phyloP scores from a whole-genome alignment of 2,888 invertebrate species.

The Entomobrya proxima region DNA sequence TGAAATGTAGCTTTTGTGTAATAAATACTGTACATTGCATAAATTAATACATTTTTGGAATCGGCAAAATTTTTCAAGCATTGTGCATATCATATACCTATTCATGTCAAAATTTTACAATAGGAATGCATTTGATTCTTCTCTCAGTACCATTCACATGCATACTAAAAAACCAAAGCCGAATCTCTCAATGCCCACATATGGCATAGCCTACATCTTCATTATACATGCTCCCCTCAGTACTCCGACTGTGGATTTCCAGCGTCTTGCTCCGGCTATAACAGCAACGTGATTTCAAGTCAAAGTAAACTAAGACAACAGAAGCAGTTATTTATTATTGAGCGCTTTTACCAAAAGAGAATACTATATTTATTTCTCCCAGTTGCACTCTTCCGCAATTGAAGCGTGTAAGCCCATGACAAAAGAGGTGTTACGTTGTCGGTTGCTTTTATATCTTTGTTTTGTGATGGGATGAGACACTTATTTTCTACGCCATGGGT shows the following conservation, averaged over 20 bases:
- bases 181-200: conserved; percentile 47
- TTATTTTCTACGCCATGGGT: neutral
- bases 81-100: neutral
- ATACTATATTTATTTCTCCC: conserved; percentile 40
- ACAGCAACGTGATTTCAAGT: neutral
- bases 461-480: neutral
- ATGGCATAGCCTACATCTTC: too few species aligned
- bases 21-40: conserved; percentile 62
- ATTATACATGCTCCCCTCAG: neutral
- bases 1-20: conserved; percentile 67
- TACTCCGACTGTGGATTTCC: too few species aligned
- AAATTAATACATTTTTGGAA: neutral
- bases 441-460: neutral
- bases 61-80: neutral
- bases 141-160: neutral
- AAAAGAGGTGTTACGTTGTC: conserved; percentile 38
- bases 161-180: neutral
- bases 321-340: neutral
- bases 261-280: neutral
- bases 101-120: too few species aligned
- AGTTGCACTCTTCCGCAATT: conserved; percentile 40
- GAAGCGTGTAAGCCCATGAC: conserved; percentile 56
- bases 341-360: neutral
- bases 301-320: conserved; percentile 8
- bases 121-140: too few species aligned